Evolutionary conservation across 2,797 vertebrate genomes (phyloP).

Genomic region (Kryptolebias ocellatus): DNA sequence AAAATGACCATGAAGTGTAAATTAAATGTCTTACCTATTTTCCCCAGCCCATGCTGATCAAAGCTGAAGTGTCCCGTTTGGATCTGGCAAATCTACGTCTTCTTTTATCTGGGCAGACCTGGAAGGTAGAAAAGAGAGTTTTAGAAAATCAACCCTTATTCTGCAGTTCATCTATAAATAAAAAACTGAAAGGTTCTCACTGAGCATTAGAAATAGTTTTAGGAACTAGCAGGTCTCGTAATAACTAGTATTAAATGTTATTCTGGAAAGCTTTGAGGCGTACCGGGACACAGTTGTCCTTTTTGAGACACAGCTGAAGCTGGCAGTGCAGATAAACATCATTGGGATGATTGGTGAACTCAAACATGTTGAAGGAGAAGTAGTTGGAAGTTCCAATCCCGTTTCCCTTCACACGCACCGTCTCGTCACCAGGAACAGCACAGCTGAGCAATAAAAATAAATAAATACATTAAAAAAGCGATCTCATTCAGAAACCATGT

Average conservation of each 20-base stretch:
- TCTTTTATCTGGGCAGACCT: neutral
- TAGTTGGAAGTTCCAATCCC: slow-evolving; percentile 19
- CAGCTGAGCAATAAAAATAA: slow-evolving; percentile 27
- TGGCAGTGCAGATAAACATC: slow-evolving; percentile 19
- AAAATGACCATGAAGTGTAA: neutral
- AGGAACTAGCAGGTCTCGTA: too few species aligned
- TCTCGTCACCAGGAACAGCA: neutral
- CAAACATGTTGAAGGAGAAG: slow-evolving; percentile 46
- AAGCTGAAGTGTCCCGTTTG: neutral
- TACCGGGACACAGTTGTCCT: slow-evolving; percentile 2
- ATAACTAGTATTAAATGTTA: too few species aligned
- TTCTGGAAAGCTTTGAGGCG: too few species aligned
- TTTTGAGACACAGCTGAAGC: neutral
- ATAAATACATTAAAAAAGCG: neutral
- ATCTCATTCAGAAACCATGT: neutral
- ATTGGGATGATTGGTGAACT: neutral
- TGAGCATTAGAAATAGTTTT: too few species aligned
- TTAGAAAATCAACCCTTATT: neutral
- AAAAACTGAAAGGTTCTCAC: too few species aligned
- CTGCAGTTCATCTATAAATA: neutral
- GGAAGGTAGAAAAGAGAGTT: neutral
- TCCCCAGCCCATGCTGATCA: slow-evolving; percentile 1
- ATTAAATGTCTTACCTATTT: neutral
- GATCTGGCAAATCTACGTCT: neutral
- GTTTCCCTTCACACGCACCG: slow-evolving; percentile 20